These are phyloP conservation scores for Rousettus leschenaultii DNA, from an alignment of 2,113 vertebrate genomes.

Conservation along the genomic window DNA sequence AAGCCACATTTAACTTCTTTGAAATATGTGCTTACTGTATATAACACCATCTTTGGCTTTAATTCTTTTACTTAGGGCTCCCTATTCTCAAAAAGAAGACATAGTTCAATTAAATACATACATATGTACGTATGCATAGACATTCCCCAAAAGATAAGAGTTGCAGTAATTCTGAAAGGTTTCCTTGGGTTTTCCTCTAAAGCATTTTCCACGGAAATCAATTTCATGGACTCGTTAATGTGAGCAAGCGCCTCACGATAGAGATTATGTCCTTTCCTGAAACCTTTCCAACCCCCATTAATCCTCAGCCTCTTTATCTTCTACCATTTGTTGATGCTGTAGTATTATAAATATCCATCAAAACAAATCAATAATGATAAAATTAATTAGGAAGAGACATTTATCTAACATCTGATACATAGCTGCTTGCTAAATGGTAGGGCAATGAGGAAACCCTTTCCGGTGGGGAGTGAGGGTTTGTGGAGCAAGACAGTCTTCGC, in stretches of 20 bases:
- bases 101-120: background rate
- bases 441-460: background rate
- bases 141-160: background rate
- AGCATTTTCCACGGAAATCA: constrained; percentile 38
- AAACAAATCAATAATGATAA: constrained; percentile 47
- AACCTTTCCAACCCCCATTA: background rate
- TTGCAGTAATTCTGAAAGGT: background rate
- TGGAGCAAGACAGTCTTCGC: background rate
- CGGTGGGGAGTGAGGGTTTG: background rate
- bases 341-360: background rate
- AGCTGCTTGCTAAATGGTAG: background rate
- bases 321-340: constrained; percentile 19
- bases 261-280: background rate
- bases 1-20: background rate
- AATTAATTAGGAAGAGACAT: background rate
- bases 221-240: constrained; percentile 6
- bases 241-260: background rate
- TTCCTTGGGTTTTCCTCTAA: constrained; percentile 32
- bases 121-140: background rate
- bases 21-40: background rate
- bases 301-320: background rate
- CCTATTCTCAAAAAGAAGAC: constrained; percentile 1
- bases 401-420: background rate
- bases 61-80: background rate
- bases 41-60: background rate